phyloP scores from a whole-genome alignment of 2,797 vertebrate species.

The Enoplosus armatus region DNA sequence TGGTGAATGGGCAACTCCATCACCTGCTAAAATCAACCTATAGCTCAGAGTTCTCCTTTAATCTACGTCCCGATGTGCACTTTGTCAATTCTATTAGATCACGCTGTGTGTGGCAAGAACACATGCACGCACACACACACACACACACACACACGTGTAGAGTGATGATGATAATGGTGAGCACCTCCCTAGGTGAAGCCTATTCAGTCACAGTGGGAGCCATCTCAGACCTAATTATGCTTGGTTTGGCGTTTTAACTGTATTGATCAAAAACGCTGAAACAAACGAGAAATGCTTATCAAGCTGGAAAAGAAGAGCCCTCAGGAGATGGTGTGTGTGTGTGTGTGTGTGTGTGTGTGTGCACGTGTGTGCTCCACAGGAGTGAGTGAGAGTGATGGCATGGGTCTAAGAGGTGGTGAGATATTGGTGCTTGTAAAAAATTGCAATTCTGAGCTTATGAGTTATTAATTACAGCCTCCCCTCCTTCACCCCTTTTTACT shows the following conservation, averaged over 20 bases:
- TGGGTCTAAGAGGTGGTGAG: slow-evolving; percentile 70
- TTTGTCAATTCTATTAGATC: slow-evolving; percentile 82
- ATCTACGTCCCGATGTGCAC: slow-evolving; percentile 71
- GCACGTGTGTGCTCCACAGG: slow-evolving; percentile 44
- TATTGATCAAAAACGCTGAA: slow-evolving; percentile 80
- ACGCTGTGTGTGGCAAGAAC: slow-evolving; percentile 56
- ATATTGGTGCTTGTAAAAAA: slow-evolving; percentile 78
- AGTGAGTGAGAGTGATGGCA: slow-evolving; percentile 69
- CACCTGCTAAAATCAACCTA: slow-evolving; percentile 76
- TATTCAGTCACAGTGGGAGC: slow-evolving; percentile 73
- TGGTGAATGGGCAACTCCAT: slow-evolving; percentile 69
- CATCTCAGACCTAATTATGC: slow-evolving; percentile 78
- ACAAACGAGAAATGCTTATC: slow-evolving; percentile 82
- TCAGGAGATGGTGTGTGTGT: slow-evolving; percentile 41
- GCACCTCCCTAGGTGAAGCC: slow-evolving; percentile 71
- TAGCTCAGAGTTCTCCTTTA: slow-evolving; percentile 73
- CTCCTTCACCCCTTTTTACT: slow-evolving; percentile 69
- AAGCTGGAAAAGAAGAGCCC: slow-evolving; percentile 74
- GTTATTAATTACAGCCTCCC: slow-evolving; percentile 78
- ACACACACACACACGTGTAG: slow-evolving; percentile 33
- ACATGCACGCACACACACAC: slow-evolving; percentile 21
- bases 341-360: slow-evolving; percentile 3
- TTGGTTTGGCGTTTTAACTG: slow-evolving; percentile 80
- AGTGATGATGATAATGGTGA: slow-evolving; percentile 74
- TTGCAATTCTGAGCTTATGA: slow-evolving; percentile 77